These are phyloP conservation scores for Calliopsis andreniformis DNA, from an alignment of 1,140 invertebrate species.

Conservation along the genomic window DNA sequence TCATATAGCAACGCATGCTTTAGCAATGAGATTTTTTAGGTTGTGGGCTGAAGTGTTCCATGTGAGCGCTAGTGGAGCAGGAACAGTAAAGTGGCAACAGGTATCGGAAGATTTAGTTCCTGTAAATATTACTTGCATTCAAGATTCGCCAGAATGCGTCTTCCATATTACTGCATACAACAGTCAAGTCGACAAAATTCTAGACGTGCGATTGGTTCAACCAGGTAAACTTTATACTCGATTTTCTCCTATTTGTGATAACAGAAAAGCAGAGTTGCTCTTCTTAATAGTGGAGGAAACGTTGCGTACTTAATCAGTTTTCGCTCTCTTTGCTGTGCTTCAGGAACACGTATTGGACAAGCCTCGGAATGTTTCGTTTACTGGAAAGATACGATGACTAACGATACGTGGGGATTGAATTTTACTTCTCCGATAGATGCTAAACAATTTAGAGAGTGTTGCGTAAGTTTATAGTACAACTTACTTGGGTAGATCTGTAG, in stretches of 20 bases:
- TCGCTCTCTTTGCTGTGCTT: slow-evolving; percentile 11
- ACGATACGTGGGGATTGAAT: slow-evolving; percentile 99
- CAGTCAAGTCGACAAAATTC: slow-evolving; percentile 98
- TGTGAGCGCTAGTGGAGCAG: slow-evolving; percentile 93
- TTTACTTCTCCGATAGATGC: slow-evolving; percentile 98
- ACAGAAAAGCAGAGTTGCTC: too few relatives aligned
- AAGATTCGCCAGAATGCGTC: slow-evolving; percentile 96
- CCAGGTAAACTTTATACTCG: slow-evolving; percentile 86
- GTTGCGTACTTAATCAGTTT: too few relatives aligned
- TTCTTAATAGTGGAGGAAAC: too few relatives aligned
- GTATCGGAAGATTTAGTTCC: slow-evolving; percentile 98
- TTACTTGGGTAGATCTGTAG: not conserved
- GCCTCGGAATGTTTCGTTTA: slow-evolving; percentile 99
- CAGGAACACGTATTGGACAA: slow-evolving; percentile 97
- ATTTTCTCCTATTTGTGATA: not conserved
- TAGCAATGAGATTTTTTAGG: slow-evolving; percentile 83
- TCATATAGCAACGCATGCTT: slow-evolving; percentile 6
- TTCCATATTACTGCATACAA: slow-evolving; percentile 99
- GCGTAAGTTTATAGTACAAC: slow-evolving; percentile 89
- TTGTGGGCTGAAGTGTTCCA: slow-evolving; percentile 99
- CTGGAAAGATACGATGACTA: slow-evolving; percentile 98
- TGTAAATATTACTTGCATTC: slow-evolving; percentile 98
- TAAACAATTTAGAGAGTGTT: slow-evolving; percentile 98
- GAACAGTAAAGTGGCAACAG: slow-evolving; percentile 97
- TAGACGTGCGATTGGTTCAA: slow-evolving; percentile 97